Conservation (phyloP, 1,140 invertebrate genomes). For the Drosophila cardini region DNA sequence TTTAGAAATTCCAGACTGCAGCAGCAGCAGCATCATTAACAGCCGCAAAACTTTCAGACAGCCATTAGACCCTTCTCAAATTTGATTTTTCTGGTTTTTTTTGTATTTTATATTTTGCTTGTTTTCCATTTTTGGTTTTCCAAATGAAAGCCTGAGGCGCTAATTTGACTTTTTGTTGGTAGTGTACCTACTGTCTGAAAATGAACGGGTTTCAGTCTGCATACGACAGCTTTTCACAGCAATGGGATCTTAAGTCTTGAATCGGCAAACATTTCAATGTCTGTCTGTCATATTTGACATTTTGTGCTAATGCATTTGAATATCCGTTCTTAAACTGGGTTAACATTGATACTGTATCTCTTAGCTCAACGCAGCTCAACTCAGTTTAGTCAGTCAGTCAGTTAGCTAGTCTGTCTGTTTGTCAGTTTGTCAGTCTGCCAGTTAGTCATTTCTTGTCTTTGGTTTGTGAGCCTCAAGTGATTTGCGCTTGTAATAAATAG, state of each 20-base stretch:
- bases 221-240: slow-evolving; percentile 58
- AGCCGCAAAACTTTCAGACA: slow-evolving; percentile 73
- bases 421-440: slow-evolving; percentile 21
- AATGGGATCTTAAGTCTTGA: slow-evolving; percentile 11
- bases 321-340: slow-evolving; percentile 55
- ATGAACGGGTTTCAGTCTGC: slow-evolving; percentile 29
- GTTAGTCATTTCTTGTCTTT: slow-evolving; percentile 8
- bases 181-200: slow-evolving; percentile 24
- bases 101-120: slow-evolving; percentile 10
- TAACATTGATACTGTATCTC: slow-evolving; percentile 25
- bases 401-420: slow-evolving; percentile 17
- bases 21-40: slow-evolving; percentile 71
- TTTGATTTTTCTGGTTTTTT: slow-evolving; percentile 9
- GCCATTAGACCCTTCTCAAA: slow-evolving; percentile 80
- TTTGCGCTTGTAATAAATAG: slow-evolving; percentile 73
- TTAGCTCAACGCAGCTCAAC: background rate
- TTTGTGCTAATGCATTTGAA: slow-evolving; percentile 77
- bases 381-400: slow-evolving; percentile 20
- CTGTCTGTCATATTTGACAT: slow-evolving; percentile 77
- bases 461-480: slow-evolving; percentile 40
- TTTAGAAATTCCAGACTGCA: slow-evolving; percentile 36
- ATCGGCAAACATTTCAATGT: slow-evolving; percentile 40
- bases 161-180: slow-evolving; percentile 69
- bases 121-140: background rate
- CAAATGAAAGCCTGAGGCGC: slow-evolving; percentile 55